Conservation (phyloP, 2,888 invertebrate species). For the Cantharis nigra region DNA sequence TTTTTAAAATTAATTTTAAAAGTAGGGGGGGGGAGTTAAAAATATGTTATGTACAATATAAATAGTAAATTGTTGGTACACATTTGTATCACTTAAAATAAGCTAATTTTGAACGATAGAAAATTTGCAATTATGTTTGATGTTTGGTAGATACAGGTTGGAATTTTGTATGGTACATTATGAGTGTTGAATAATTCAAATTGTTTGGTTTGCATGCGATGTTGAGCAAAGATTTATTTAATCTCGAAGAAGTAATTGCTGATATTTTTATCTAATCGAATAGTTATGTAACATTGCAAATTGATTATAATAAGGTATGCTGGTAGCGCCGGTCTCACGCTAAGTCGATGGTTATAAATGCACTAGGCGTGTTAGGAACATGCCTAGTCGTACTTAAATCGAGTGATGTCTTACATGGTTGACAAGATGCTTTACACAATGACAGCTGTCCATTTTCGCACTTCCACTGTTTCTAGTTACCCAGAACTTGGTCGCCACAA, state of each 20-base stretch:
- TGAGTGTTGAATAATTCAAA: not conserved
- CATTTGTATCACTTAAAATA: not conserved
- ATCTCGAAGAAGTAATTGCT: not conserved
- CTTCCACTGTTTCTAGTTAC: constrained; percentile 30
- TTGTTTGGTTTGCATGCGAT: not conserved
- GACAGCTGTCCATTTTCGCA: constrained; percentile 36
- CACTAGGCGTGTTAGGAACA: constrained; percentile 30
- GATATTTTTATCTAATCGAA: constrained; percentile 1
- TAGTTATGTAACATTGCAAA: constrained; percentile 27
- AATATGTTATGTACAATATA: too few species aligned
- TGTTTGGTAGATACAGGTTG: not conserved
- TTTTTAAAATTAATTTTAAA: too few species aligned
- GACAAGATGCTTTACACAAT: constrained; percentile 37
- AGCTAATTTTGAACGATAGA: not conserved
- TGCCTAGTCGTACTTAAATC: constrained; percentile 33
- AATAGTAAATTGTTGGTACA: too few species aligned
- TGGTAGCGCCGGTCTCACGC: constrained; percentile 35
- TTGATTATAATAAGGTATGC: constrained; percentile 24
- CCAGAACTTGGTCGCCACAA: constrained; percentile 18
- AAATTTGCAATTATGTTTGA: not conserved
- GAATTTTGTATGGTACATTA: not conserved
- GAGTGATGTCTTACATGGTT: constrained; percentile 33
- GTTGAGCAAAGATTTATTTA: not conserved
- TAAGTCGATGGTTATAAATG: constrained; percentile 34
- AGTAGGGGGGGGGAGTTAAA: too few species aligned